A percentile compares a stretch with the other conserved stretches of the same genome.
Evolutionary conservation across 2,888 invertebrate species (phyloP).

Genomic region (Electrophaes corylata): DNA sequence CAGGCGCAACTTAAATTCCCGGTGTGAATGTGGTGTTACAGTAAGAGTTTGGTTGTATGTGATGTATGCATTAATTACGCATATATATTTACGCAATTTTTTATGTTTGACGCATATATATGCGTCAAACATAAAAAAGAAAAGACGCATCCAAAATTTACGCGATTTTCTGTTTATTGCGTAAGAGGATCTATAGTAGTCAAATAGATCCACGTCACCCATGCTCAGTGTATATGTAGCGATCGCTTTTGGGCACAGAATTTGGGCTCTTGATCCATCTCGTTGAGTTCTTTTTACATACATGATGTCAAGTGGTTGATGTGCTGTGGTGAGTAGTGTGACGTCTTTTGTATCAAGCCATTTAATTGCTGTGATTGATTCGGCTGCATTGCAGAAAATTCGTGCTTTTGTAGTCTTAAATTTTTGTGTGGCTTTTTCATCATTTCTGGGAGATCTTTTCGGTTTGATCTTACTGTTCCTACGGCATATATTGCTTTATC

Average conservation of each 20-base stretch:
- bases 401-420: conserved; percentile 42
- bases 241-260: conserved; percentile 49
- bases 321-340: conserved; percentile 42
- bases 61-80: conserved; percentile 40
- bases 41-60: conserved; percentile 38
- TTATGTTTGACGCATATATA: too few species aligned
- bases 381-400: conserved; percentile 45
- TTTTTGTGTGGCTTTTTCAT: conserved; percentile 40
- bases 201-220: conserved; percentile 52
- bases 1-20: conserved; percentile 5
- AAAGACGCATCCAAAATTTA: conserved; percentile 50
- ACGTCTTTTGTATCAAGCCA: conserved; percentile 34
- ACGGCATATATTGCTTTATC: conserved; percentile 43
- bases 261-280: conserved; percentile 46
- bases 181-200: conserved; percentile 51
- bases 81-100: too few species aligned
- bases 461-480: conserved; percentile 45
- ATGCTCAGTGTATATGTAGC: conserved; percentile 47
- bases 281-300: conserved; percentile 49
- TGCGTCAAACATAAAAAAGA: conserved; percentile 44
- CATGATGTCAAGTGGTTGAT: conserved; percentile 37
- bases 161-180: conserved; percentile 46
- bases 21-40: conserved; percentile 8
- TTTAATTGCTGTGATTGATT: conserved; percentile 40
- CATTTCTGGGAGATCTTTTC: conserved; percentile 44